These are phyloP conservation scores for Crenichthys baileyi DNA, from an alignment of 2,797 vertebrate genomes.

Conservation along the genomic window DNA sequence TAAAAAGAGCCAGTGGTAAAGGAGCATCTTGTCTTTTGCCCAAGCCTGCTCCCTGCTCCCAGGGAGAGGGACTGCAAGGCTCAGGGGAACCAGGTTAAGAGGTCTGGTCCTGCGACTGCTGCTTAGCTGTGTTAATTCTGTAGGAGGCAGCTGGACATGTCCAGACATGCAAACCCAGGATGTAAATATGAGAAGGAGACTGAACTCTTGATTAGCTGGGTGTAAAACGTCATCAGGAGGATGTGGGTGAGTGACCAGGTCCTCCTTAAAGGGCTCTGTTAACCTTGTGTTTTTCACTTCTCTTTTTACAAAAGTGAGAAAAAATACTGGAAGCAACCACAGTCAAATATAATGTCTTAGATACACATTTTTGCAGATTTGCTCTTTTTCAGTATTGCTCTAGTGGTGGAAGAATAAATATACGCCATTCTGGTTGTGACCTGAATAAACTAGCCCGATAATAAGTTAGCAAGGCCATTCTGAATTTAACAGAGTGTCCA, in stretches of 20 bases:
- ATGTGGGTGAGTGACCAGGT: constrained; percentile 25
- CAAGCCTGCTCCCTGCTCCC: constrained; percentile 3
- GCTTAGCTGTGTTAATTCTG: constrained; percentile 4
- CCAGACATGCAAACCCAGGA: constrained; percentile 44
- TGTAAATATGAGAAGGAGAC: constrained; percentile 16
- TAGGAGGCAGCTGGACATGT: constrained; percentile 46
- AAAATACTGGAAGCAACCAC: background rate
- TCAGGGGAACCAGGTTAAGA: constrained; percentile 34
- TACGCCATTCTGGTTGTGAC: background rate
- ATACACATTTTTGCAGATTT: background rate
- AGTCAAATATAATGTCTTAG: background rate
- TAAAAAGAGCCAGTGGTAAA: no score
- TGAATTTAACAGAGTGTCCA: background rate
- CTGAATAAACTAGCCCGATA: background rate
- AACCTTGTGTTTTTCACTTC: background rate
- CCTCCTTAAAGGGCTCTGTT: constrained; percentile 3
- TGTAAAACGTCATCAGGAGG: constrained; percentile 27
- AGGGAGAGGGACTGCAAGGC: constrained; percentile 41
- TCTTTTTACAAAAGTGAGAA: background rate
- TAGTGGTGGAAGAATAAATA: background rate
- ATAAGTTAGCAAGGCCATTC: background rate
- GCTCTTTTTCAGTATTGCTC: background rate
- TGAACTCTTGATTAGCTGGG: constrained; percentile 32
- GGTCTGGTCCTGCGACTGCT: constrained; percentile 7
- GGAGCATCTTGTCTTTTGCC: background rate